A percentile compares a stretch with the other conserved stretches of the same genome.
Evolutionary conservation across 2,113 vertebrate genomes (phyloP).

Genomic region (Ceuthmochares aereus): DNA sequence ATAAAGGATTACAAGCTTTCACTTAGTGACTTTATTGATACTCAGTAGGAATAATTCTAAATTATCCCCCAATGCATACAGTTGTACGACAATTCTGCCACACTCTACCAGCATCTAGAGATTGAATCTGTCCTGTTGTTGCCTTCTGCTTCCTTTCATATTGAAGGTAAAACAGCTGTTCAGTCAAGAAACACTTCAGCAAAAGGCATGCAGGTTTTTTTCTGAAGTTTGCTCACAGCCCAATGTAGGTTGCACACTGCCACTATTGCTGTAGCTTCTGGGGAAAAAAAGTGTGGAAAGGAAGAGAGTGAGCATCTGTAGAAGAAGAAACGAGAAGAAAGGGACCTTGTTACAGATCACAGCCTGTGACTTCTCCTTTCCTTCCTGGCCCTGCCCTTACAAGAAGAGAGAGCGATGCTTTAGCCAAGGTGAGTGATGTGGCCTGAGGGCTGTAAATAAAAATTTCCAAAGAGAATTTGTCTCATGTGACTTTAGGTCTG

Average conservation of each 20-base stretch:
- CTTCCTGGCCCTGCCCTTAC: not conserved
- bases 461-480: not conserved
- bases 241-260: accelerated
- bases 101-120: not conserved
- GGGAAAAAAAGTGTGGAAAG: not conserved
- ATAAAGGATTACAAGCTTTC: not conserved
- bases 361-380: not conserved
- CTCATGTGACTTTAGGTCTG: not conserved
- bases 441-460: not conserved
- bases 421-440: not conserved
- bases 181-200: not conserved
- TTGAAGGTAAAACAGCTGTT: not conserved
- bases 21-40: not conserved
- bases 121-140: not conserved
- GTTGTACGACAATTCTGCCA: not conserved
- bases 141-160: not conserved
- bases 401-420: not conserved
- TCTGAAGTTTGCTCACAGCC: not conserved
- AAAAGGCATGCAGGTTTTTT: not conserved
- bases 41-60: not conserved
- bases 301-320: not conserved
- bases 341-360: not conserved
- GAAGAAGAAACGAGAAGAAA: not conserved
- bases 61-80: not conserved
- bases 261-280: not conserved